Evolutionary conservation across 2,888 invertebrate species (phyloP).

Genomic region (Pterobdella sp.): DNA sequence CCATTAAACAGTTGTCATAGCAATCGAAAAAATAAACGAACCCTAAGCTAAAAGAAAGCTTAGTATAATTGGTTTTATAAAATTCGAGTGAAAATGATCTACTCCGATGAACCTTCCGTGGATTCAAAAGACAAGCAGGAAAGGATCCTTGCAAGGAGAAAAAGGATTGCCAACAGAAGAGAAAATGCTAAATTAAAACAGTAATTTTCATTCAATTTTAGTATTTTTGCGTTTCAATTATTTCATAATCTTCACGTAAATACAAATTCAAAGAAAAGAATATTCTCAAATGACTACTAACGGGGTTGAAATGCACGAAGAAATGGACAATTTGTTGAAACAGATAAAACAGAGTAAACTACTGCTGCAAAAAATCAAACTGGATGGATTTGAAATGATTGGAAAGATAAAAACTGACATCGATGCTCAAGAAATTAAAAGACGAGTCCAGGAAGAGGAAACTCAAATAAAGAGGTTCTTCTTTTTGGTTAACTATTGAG

Average conservation of each 20-base stretch:
- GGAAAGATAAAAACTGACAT: conserved; percentile 51
- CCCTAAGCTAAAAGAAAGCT: no score
- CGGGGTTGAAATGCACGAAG: conserved; percentile 47
- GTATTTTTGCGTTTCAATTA: background rate
- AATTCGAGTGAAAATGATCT: no score
- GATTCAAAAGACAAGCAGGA: conserved; percentile 62
- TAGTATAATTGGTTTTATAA: no score
- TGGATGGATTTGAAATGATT: conserved; percentile 50
- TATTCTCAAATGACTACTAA: conserved; percentile 41
- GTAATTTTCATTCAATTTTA: conserved; percentile 12
- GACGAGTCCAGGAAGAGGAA: conserved; percentile 49
- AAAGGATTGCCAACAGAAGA: conserved; percentile 59
- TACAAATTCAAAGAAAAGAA: no score
- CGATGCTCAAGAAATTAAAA: conserved; percentile 47
- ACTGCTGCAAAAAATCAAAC: conserved; percentile 47
- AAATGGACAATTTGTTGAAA: conserved; percentile 47
- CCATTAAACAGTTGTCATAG: no score
- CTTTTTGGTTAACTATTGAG: background rate
- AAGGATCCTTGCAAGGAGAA: conserved; percentile 63
- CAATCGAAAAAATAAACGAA: no score
- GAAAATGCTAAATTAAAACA: conserved; percentile 40
- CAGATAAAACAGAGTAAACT: conserved; percentile 50
- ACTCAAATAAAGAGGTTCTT: conserved; percentile 42
- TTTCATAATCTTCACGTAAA: background rate
- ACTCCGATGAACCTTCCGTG: conserved; percentile 46